These are phyloP conservation scores for Drosophila tani DNA, from an alignment of 1,140 invertebrate species.

Conservation along the genomic window DNA sequence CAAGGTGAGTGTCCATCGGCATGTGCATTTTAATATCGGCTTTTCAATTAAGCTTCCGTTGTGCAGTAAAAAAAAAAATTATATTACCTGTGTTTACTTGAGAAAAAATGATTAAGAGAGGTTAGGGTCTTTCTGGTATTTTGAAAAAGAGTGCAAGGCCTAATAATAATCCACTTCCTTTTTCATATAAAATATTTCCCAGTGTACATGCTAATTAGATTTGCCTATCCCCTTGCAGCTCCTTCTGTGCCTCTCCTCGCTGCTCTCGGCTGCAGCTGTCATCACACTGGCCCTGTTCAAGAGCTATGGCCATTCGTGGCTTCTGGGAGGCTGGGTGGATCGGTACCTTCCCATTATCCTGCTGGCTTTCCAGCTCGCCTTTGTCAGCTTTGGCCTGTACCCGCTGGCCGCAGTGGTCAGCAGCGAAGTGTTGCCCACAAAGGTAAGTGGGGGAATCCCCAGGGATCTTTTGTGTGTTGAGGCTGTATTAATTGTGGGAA, in stretches of 20 bases:
- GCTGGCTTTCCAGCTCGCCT: slow-evolving; percentile 52
- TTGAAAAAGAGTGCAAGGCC: no score
- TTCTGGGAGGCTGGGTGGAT: slow-evolving; percentile 31
- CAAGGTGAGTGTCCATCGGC: slow-evolving; percentile 41
- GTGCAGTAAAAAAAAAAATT: not conserved
- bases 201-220: not conserved
- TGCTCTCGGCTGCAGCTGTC: slow-evolving; percentile 54
- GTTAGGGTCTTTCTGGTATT: no score
- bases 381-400: slow-evolving; percentile 72
- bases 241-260: slow-evolving; percentile 64
- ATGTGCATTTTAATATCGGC: not conserved
- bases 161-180: no score
- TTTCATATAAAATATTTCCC: no score
- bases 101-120: no score
- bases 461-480: no score
- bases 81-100: no score
- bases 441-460: slow-evolving; percentile 44
- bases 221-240: slow-evolving; percentile 24
- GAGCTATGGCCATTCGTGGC: slow-evolving; percentile 33
- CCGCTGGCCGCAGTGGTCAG: slow-evolving; percentile 68
- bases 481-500: not conserved
- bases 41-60: not conserved
- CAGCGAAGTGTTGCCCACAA: slow-evolving; percentile 70
- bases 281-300: slow-evolving; percentile 62
- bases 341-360: slow-evolving; percentile 62